Conservation (phyloP, 2,797 vertebrate species). For the Melanogrammus aeglefinus region DNA sequence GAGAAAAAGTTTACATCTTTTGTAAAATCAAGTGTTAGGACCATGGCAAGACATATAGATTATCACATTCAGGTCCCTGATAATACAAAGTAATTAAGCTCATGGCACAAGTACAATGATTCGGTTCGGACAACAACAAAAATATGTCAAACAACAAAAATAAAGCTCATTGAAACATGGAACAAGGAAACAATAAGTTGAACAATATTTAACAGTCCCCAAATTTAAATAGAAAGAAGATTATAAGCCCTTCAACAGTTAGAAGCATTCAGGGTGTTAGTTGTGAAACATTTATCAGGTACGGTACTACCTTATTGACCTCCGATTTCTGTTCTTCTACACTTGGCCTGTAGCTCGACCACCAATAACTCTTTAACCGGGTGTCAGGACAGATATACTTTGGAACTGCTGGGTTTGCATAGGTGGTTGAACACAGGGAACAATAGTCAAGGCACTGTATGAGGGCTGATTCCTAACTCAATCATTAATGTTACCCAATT, state of each 20-base stretch:
- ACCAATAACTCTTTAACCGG: too few species aligned
- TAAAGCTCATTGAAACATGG: background rate
- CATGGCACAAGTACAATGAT: background rate
- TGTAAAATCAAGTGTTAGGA: constrained; percentile 2
- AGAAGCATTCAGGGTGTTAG: background rate
- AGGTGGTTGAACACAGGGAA: too few species aligned
- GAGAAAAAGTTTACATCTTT: background rate
- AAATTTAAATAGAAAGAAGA: background rate
- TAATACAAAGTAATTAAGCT: background rate
- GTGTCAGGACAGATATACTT: too few species aligned
- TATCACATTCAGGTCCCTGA: background rate
- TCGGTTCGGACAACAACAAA: background rate
- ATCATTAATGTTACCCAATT: too few species aligned
- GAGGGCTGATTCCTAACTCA: too few species aligned
- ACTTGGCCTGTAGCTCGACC: background rate
- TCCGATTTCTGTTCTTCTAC: background rate
- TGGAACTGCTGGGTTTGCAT: too few species aligned
- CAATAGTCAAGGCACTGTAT: too few species aligned
- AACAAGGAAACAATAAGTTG: background rate
- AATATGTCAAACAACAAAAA: background rate
- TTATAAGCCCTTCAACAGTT: background rate
- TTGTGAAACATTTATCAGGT: background rate
- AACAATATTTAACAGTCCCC: background rate
- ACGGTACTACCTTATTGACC: background rate
- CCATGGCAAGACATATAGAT: background rate